phyloP scores from a whole-genome alignment of 2,888 invertebrate species.

The Timandra comae region DNA sequence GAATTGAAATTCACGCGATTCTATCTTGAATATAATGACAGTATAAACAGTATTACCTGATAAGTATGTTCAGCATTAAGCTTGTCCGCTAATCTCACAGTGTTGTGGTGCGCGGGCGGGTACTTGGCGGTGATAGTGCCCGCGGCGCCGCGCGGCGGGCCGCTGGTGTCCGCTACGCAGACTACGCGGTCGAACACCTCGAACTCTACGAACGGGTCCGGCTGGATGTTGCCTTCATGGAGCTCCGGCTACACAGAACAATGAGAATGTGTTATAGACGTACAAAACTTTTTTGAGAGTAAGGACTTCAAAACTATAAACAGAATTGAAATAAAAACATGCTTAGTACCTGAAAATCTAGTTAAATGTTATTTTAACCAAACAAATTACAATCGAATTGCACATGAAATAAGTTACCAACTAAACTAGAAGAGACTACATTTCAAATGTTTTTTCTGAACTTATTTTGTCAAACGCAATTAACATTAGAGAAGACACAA shows the following conservation, averaged over 20 bases:
- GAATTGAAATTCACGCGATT: neutral
- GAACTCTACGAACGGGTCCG: slow-evolving; percentile 82
- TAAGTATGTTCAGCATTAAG: slow-evolving; percentile 77
- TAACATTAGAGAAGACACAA: too few relatives aligned
- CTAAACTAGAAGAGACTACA: too few relatives aligned
- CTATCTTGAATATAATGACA: neutral
- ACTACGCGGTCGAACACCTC: slow-evolving; percentile 90
- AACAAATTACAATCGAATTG: too few relatives aligned
- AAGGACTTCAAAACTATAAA: too few relatives aligned
- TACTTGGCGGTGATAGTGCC: slow-evolving; percentile 89
- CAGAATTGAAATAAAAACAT: too few relatives aligned
- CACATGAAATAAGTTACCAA: too few relatives aligned
- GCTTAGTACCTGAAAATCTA: too few relatives aligned
- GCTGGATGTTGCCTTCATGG: slow-evolving; percentile 75
- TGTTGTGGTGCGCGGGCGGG: slow-evolving; percentile 50
- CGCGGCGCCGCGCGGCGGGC: slow-evolving; percentile 87
- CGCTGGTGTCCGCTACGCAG: slow-evolving; percentile 82
- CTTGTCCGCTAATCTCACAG: slow-evolving; percentile 69
- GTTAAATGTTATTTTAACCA: too few relatives aligned
- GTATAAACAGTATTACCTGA: slow-evolving; percentile 87
- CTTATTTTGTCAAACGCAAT: too few relatives aligned
- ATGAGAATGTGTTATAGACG: too few relatives aligned
- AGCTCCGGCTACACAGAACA: slow-evolving; percentile 56
- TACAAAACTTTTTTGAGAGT: too few relatives aligned
- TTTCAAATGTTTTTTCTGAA: too few relatives aligned